A percentile compares a stretch with the other conserved stretches of the same genome.
phyloP scores from a whole-genome alignment of 92 coral and sea anemone genomes.

The Palythoa heliodiscus region DNA sequence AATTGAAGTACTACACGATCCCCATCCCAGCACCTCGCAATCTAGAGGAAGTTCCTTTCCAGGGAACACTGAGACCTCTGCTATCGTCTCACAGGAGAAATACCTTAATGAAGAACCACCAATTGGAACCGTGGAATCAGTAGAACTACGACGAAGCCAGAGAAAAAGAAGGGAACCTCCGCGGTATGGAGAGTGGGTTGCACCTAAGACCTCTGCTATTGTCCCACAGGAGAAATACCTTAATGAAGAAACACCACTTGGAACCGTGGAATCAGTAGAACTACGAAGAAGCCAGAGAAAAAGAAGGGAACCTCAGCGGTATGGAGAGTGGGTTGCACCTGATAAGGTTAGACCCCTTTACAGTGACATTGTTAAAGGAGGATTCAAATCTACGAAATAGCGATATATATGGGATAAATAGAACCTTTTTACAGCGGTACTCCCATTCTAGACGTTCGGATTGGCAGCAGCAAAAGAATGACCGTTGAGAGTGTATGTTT shows the following conservation, averaged over 20 bases:
- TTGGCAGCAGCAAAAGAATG: no score
- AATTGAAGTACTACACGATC: constrained; percentile 1
- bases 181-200: constrained; percentile 15
- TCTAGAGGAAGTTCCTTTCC: neutral
- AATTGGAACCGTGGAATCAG: constrained; percentile 6
- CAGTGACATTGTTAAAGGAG: constrained; percentile 8
- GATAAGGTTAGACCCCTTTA: neutral
- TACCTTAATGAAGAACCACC: neutral
- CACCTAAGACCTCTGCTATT: neutral
- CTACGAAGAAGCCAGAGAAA: constrained; percentile 18
- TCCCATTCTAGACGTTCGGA: no score
- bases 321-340: constrained; percentile 1
- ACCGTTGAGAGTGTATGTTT: no score
- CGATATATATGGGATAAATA: no score
- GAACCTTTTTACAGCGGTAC: no score
- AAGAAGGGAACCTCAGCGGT: constrained; percentile 6
- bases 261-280: constrained; percentile 8
- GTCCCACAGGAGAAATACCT: neutral
- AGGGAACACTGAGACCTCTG: neutral
- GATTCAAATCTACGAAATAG: no score
- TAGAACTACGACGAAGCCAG: constrained; percentile 14
- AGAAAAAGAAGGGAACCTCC: constrained; percentile 4
- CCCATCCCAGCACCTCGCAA: neutral
- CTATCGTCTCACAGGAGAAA: neutral
- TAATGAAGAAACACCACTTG: neutral